Conservation (phyloP, 2,113 vertebrate genomes). For the Pedetes capensis region DNA sequence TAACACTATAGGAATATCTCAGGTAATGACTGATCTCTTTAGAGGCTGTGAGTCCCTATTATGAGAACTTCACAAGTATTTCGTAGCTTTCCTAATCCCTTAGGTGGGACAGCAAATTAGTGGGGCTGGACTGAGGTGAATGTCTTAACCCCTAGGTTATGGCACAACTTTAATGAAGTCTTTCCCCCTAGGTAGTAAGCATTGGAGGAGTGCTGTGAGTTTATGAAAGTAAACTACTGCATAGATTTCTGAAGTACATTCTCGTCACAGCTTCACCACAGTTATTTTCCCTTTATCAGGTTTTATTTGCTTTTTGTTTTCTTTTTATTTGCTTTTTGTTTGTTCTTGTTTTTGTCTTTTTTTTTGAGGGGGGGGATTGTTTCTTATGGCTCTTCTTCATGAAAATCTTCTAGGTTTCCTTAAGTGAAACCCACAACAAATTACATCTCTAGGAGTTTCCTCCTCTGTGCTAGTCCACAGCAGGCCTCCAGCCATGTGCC, state of each 20-base stretch:
- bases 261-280: not conserved
- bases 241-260: not conserved
- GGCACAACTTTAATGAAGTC: not conserved
- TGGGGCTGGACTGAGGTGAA: not conserved
- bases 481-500: rapidly evolving
- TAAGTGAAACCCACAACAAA: not conserved
- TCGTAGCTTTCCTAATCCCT: not conserved
- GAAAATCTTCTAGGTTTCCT: not conserved
- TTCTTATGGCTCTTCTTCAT: not conserved
- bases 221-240: rapidly evolving
- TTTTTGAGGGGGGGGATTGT: too few relatives aligned
- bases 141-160: too few relatives aligned
- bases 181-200: too few relatives aligned
- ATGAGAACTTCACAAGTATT: not conserved
- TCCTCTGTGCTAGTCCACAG: too few relatives aligned
- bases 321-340: too few relatives aligned
- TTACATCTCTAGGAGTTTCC: too few relatives aligned
- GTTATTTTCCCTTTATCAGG: too few relatives aligned
- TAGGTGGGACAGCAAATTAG: too few relatives aligned
- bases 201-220: not conserved
- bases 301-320: too few relatives aligned
- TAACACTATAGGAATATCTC: not conserved
- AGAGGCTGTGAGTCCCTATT: not conserved
- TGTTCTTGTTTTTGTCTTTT: too few relatives aligned
- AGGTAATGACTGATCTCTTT: not conserved